Base-by-base conservation (phyloP, 2,113 vertebrate species). In the Gasterosteus nipponicus region DNA sequence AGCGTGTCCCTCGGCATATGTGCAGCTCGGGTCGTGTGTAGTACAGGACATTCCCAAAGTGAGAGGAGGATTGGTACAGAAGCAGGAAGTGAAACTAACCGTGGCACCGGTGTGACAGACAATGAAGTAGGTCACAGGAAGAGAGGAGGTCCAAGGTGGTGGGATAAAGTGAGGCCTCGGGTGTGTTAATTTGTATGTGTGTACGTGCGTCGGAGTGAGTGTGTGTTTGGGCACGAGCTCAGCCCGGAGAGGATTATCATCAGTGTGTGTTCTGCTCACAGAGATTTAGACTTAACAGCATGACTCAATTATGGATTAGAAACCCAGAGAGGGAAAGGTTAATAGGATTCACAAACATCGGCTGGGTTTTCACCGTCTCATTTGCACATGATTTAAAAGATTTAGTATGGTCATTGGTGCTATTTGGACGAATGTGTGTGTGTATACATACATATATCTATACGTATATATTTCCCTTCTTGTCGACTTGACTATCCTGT, bases 281-380 rank as follows among this genome's bases (percentile, higher is more conserved):
- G 80, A 90, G 90, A 91, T 90, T 93, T 89, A 91, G 86, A 83
- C 78, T 85, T 67, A 90, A 70, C 89, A 87, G 85, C 83, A 86
- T 65, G 89, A 91, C 87, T 92, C 88, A 93, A 93, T 93, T 90
- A 93, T 81, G 90, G 91, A 90, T 91, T 91, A 92, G 69, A 85
- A 82, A 70, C 60, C 83, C 82, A 46, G 69, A 61, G 78, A 85
- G 85, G 75, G 85, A 87, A 87, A 92, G 86, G 89, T 88, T 86
- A 84, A 91, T 84, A 70, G 78, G 84, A 91, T 91, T 77, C 86
- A 67, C 65, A 76, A 85, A 87, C 80, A 82, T 49, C 26, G 44
- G 74, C 81, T 1, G 44, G 56, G 70, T 53, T 75, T 72, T 71
- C 68, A 70, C 66, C 33, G 16, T 84, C 82, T 83, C 69, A 66